phyloP scores from a whole-genome alignment of 2,888 invertebrate species.

The Andrena marginata region DNA sequence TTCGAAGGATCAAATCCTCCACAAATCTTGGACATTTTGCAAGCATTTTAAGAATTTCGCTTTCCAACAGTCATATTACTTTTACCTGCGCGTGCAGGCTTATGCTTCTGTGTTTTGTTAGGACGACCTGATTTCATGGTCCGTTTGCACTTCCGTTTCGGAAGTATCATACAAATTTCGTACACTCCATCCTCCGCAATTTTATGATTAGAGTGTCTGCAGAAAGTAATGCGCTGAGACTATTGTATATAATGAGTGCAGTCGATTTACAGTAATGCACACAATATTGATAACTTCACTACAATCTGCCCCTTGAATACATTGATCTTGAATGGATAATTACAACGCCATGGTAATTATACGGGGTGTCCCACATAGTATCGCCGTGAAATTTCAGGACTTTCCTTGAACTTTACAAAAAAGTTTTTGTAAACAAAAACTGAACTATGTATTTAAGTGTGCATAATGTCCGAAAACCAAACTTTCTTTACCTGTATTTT shows the following conservation, averaged over 20 bases:
- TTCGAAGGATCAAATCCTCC: not conserved
- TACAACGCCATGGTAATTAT: too few species aligned
- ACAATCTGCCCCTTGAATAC: not conserved
- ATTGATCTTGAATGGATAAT: not conserved
- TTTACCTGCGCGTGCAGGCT: not conserved
- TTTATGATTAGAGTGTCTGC: slow-evolving; percentile 37
- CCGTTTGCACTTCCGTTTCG: slow-evolving; percentile 82
- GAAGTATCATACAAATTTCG: slow-evolving; percentile 74
- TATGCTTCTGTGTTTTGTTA: slow-evolving; percentile 53
- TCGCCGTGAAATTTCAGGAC: too few species aligned
- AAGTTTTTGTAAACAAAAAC: too few species aligned
- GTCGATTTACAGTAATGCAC: not conserved
- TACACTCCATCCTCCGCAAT: slow-evolving; percentile 41
- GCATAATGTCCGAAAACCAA: too few species aligned
- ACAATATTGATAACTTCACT: not conserved
- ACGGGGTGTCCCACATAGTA: too few species aligned
- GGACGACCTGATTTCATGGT: slow-evolving; percentile 83
- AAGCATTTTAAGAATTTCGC: not conserved
- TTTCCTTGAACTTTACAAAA: too few species aligned
- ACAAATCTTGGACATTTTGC: not conserved
- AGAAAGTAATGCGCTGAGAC: not conserved
- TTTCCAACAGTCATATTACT: not conserved
- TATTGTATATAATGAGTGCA: not conserved
- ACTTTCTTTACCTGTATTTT: too few species aligned
- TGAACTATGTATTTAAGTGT: too few species aligned